Evolutionary conservation across 2,113 vertebrate genomes (phyloP), one percentile per base, ranked within the genome.

Genomic region (Trematomus loennbergii): DNA sequence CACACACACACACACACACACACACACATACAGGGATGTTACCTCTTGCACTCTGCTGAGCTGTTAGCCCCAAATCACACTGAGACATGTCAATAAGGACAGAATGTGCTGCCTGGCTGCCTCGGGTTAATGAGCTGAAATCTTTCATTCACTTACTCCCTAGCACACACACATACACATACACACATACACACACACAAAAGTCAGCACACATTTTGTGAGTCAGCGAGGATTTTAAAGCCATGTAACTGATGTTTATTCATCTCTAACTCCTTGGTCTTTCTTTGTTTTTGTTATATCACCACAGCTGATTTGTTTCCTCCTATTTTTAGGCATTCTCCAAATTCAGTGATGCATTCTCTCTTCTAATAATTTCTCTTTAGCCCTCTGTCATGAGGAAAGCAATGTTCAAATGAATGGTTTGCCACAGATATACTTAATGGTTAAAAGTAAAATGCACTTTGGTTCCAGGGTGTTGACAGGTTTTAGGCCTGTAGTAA

Each of bases 91-190:
- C 67, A 48, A 62, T 79, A 55, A 81, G 66, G 57, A 57, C 62
- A 74, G 72, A 89, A 87, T 79, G 78, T 89, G 89, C 91, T 76
- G 88, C 81, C 66, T 92, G 92, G 89, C 85, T 88, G 88, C 90
- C 70, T 88, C 75, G 40, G 68, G 81, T 85, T 90, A 92, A 89
- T 90, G 87, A 89, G 20, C 67, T 83, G 49, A 43, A 71, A 20
- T 72, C 53, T 63, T n/a, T 69, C 59, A 54, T 20, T 46, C 22
- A 57, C 52, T 20, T 15, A 48, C 40, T 29, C 53, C 55, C 66
- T 49, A 36, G 52, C 33, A 72, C 70, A 80, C 81, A 67, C 53
- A 46, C 29, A 45, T 29, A 61, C 57, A 43, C 29, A 18, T 54
- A 45, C 7, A 18, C 53, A 48, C 72, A 33, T 15, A 46, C 45